Evolutionary conservation across 2,888 invertebrate species (phyloP), one percentile per base, ranked within the genome.

Genomic region (Fabriciana adippe): DNA sequence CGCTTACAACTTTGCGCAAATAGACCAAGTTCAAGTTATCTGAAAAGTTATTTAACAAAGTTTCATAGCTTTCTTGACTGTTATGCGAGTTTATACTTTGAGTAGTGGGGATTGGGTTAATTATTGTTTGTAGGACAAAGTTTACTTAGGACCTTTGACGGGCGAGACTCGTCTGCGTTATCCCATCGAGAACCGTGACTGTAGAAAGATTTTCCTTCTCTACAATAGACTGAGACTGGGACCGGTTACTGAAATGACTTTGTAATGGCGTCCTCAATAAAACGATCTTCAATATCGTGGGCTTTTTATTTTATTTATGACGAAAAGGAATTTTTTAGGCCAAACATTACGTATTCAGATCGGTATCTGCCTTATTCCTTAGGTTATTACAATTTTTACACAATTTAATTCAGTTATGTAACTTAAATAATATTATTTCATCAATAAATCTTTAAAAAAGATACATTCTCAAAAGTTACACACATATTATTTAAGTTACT

Each of bases 1-100:
- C 90, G 87, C 88, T 90, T 92, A 89, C 88, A 89, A 89, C 92
- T 90, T 90, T 90, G 88, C 82, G 84, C 88, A 91, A 91, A 90
- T 90, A 91, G 84, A 86, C 85, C 82, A 86, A 90, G 88, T 91
- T 91, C 90, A 92, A 92, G 91, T 92, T 92, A 92, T 92, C 92
- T 92, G 92, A 92, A 92, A 92, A 92, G 92, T 92, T 92, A 92
- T 92, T 92, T 92, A 92, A 92, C 92, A 92, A 92, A 92, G 92
- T 92, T 92, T 92, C 92, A 92, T 92, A 91, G 92, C 92, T 90
- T 91, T 92, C 88, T 88, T 83, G 82, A 81, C 74, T 75, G 88
- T 81, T 79, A 79, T 76, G 77, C 80, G 86, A 91, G 83, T 88
- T 86, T 89, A 84, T 75, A 84, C 89, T 86, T 78, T 90, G 82